Base-by-base conservation (phyloP, 37 sponge, comb jelly and placozoan genomes). In the Petrosia ficiformis region DNA sequence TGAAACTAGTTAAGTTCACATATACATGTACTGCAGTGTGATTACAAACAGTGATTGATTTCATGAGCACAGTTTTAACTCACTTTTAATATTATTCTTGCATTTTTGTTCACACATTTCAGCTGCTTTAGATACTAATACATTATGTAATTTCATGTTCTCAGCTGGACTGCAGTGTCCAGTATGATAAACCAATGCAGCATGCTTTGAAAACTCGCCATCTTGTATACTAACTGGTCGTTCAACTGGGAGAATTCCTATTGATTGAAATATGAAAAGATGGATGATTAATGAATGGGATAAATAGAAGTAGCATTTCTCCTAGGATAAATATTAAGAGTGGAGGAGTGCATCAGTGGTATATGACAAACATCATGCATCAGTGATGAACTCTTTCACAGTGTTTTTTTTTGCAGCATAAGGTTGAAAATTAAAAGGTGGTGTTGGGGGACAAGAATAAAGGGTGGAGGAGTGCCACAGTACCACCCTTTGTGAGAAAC, bases 101-200 rank as follows among this genome's bases (percentile, higher is more conserved):
- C 87, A 96, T 67, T 83, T 81, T 74, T 89, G 64, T 70, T 68
- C 65, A 56, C 84, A 83, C 70, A 70, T 81, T 35, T 57, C 65
- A 10, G 88, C 95, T 39, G 91, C 58, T 40, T 65, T 59, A 25
- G 83, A 66, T 72, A 87, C 80, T 2, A 88, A 68, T 10, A 64
- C 77, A 25, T 80, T 83, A 86, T 92, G 94, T 11, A 97, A 89
- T 40, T 88, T 89, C 52, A 79, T 22, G 82, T 97, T 97, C 57
- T 70, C 65, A 29, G 35, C 76, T 0, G 98, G 98, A 0, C 57
- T 44, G 52, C 44, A 71, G 73, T 81, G 80, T 22, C 98, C 98
- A 77, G 71, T 92, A 71, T 92, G 93, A 68, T 77, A 97, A 16
- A 97, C 93, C 69, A 94, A 37, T 1, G 93, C 87, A 33, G 77